phyloP scores from a whole-genome alignment of 1,140 invertebrate genomes.

The Drosophila fuyamai region DNA sequence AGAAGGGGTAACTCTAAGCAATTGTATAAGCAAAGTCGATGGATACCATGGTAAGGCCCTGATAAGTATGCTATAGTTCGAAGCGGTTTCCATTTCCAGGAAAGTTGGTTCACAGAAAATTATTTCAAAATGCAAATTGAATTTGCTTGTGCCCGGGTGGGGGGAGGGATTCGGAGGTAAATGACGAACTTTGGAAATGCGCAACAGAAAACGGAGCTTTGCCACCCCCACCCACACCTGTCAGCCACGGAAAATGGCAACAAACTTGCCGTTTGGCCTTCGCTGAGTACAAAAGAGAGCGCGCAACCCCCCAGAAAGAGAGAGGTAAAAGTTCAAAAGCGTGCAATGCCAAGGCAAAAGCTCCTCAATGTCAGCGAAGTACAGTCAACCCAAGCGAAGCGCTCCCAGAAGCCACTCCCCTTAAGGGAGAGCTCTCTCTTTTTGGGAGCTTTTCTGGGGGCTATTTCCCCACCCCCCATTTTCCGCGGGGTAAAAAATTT shows the following conservation, averaged over 20 bases:
- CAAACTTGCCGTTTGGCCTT: conserved; percentile 52
- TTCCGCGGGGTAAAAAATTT: conserved; percentile 43
- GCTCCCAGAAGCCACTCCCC: conserved; percentile 36
- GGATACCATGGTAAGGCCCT: neutral
- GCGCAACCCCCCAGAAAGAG: conserved; percentile 10
- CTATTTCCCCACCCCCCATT: no score
- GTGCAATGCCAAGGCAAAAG: conserved; percentile 81
- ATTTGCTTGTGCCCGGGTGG: conserved; percentile 41
- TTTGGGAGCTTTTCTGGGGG: conserved; percentile 13
- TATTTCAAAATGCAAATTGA: conserved; percentile 70
- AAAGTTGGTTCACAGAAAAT: conserved; percentile 27
- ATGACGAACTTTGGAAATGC: conserved; percentile 77
- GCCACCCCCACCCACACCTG: neutral
- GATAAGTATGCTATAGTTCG: conserved; percentile 43
- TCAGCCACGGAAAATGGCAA: conserved; percentile 33
- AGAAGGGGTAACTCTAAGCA: neutral
- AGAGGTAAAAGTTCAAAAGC: conserved; percentile 65
- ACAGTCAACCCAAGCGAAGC: conserved; percentile 72
- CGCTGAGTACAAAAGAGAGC: conserved; percentile 29
- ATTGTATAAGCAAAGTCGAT: neutral
- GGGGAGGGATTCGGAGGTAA: neutral
- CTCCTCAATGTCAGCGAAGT: conserved; percentile 69
- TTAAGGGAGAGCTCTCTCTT: conserved; percentile 31
- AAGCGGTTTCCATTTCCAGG: conserved; percentile 41
- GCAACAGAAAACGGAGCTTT: conserved; percentile 66